Evolutionary conservation across 2,888 invertebrate genomes (phyloP).

Genomic region (Amblyjoppa proteus): DNA sequence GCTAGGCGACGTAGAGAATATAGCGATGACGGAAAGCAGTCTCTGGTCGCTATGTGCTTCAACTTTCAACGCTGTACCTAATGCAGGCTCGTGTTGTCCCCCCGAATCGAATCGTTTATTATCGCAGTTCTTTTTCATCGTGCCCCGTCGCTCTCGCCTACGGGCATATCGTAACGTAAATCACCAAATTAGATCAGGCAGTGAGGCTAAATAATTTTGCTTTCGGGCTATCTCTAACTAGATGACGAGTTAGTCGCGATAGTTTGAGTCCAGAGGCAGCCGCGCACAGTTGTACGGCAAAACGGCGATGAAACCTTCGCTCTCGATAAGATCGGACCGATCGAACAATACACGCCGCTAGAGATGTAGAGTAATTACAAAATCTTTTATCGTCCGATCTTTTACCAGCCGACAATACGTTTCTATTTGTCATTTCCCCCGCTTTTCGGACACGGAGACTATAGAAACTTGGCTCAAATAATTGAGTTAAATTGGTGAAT

Average conservation of each 20-base stretch:
- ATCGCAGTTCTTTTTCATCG: background rate
- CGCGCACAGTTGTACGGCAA: background rate
- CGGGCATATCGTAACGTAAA: no score
- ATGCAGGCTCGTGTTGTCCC: slow-evolving; percentile 28
- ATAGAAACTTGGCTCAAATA: background rate
- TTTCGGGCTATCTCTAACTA: background rate
- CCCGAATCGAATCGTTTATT: slow-evolving; percentile 44
- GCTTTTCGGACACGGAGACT: no score
- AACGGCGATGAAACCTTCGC: background rate
- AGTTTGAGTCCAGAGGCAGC: background rate
- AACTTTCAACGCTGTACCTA: slow-evolving; percentile 7
- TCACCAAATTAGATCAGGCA: no score
- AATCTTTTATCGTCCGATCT: slow-evolving; percentile 23
- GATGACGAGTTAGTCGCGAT: background rate
- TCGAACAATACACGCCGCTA: background rate
- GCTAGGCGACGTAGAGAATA: slow-evolving; percentile 12
- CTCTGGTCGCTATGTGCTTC: slow-evolving; percentile 4
- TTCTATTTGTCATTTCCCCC: no score
- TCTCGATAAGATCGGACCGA: background rate
- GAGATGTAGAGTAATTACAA: slow-evolving; percentile 7
- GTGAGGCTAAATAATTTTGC: background rate
- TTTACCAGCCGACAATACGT: background rate
- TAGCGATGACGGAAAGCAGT: slow-evolving; percentile 7
- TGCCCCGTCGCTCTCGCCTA: background rate
- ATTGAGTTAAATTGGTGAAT: background rate